Base-by-base conservation (phyloP, 2,113 vertebrate species). In the Calyptommatus sinebrachiatus region DNA sequence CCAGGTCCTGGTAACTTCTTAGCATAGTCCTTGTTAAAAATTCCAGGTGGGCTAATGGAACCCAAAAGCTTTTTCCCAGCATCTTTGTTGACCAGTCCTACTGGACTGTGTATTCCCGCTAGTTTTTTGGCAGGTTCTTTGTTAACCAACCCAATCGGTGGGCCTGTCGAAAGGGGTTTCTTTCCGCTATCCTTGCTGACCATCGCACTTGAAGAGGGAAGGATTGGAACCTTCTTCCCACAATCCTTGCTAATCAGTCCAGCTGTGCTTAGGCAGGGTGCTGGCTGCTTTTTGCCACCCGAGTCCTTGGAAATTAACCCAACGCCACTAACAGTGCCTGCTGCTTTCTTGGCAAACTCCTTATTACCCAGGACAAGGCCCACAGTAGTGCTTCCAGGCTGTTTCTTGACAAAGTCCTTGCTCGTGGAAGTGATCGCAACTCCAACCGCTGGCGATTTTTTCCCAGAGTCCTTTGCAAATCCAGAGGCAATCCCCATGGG, bases 341-440 rank as follows among this genome's bases (percentile, higher is more conserved):
- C 80, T 18, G 93, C 81, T 88, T 95, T 95, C 90, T 94, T 95
- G 86, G 93, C 93, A 91, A 93, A 91, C 89, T 95, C 95, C 90
- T 94, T 95, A 87, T 89, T 93, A 71, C 92, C 87, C 85, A 95
- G 79, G 0, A 92, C 92, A 46, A 94, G 86, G 1, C 90, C 88
- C 73, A 94, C 79, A 79, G 80, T 88, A 76, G 91, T 87, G 72
- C 90, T 80, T 77, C 87, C 87, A 1, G 90, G 81, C 50, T 92
- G 83, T 26, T 95, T 95, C 91, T 94, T 95, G 1, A 93, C 89
- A 80, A 95, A 88, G 82, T 95, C 95, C 68, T 94, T 95, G 79
- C 85, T 89, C 8, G 91, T 88, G 45, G 93, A 87, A 68, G 91
- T 92, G 29, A 91, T 88, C 0, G 89, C 31, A 70, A 83, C 81